Conservation (phyloP, 2,797 vertebrate species). For the Aldrovandia affinis region DNA sequence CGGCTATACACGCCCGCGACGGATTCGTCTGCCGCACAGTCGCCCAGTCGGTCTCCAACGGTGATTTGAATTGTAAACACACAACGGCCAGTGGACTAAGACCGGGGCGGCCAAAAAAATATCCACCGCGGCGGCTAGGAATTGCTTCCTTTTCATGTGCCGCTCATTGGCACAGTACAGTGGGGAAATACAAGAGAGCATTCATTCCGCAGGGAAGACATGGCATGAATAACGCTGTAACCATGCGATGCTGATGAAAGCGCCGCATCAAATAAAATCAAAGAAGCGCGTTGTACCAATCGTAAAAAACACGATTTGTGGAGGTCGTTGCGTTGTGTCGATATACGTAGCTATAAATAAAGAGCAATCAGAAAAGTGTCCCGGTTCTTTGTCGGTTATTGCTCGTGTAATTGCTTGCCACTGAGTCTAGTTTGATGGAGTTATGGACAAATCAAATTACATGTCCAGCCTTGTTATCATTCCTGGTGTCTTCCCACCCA, state of each 20-base stretch:
- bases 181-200: background rate
- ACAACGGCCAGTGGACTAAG: background rate
- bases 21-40: constrained; percentile 40
- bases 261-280: background rate
- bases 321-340: background rate
- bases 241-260: background rate
- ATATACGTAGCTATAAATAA: background rate
- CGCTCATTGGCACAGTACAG: background rate
- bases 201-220: background rate
- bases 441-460: background rate
- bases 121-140: background rate
- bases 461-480: background rate
- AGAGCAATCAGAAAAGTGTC: too few species aligned
- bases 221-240: background rate
- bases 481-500: constrained; percentile 16
- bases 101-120: background rate
- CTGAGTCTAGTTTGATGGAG: background rate
- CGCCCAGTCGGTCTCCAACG: background rate
- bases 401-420: background rate
- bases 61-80: constrained; percentile 1
- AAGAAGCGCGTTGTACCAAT: background rate
- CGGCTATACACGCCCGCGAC: constrained; percentile 62
- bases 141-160: background rate
- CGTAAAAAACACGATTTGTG: background rate
- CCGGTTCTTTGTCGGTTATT: background rate